Conservation (phyloP, 2,888 invertebrate genomes). For the Acanthosepion pharaonis region DNA sequence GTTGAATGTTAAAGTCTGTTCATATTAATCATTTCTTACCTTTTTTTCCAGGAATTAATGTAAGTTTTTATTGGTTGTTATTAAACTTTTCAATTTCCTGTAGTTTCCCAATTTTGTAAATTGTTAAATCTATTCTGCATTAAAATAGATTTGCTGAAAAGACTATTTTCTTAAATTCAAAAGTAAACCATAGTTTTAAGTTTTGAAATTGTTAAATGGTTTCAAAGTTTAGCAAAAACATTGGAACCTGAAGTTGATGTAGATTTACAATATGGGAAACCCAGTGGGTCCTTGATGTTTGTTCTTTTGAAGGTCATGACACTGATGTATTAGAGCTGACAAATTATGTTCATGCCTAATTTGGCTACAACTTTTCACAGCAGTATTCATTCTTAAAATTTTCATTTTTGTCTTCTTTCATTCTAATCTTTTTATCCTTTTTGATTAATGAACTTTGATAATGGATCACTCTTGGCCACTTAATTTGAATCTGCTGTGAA, state of each 20-base stretch:
- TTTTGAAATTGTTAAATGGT: background rate
- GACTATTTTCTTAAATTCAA: too few species aligned
- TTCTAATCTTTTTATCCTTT: too few species aligned
- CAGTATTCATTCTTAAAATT: too few species aligned
- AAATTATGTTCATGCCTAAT: too few species aligned
- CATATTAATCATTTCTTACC: background rate
- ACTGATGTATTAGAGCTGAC: too few species aligned
- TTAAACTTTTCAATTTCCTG: too few species aligned
- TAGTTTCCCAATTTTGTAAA: too few species aligned
- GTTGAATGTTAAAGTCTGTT: background rate
- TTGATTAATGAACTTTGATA: too few species aligned
- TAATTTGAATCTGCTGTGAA: background rate
- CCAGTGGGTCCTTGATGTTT: background rate
- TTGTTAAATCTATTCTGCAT: background rate
- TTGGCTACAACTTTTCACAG: too few species aligned
- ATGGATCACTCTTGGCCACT: too few species aligned
- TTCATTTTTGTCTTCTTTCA: too few species aligned
- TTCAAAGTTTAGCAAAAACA: background rate
- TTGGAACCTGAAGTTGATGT: background rate
- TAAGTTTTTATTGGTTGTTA: conserved; percentile 3
- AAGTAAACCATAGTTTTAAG: too few species aligned
- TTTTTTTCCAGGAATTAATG: background rate
- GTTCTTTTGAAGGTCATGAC: background rate
- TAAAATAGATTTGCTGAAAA: background rate
- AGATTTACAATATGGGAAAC: background rate